Percentiles rank a stretch among this genome's conserved stretches.
phyloP scores from a whole-genome alignment of 2,797 vertebrate species.

The Caiman crocodilus region DNA sequence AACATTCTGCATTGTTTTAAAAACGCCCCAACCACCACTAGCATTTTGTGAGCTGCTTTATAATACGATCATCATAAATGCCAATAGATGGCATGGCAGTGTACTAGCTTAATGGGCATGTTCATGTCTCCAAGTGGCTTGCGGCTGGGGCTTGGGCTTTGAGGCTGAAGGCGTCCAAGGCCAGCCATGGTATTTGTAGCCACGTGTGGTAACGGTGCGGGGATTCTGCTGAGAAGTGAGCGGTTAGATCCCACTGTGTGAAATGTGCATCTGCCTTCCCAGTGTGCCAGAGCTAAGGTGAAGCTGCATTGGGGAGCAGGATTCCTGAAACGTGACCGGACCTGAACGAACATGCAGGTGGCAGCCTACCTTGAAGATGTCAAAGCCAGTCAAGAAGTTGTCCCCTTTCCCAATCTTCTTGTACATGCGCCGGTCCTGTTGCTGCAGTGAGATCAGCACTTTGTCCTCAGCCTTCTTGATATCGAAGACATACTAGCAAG shows the following conservation, averaged over 20 bases:
- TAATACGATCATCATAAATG: neutral
- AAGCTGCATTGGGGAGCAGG: neutral
- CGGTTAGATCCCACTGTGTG: neutral
- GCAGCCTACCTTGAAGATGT: conserved; percentile 88
- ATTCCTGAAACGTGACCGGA: neutral
- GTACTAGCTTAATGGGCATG: neutral
- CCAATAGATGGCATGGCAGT: neutral
- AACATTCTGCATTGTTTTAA: neutral
- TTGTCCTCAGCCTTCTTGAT: conserved; percentile 89
- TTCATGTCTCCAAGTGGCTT: neutral
- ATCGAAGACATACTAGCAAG: conserved; percentile 90
- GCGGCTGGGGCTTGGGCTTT: neutral
- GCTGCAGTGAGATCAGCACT: conserved; percentile 91
- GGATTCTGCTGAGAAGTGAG: neutral
- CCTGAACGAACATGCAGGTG: neutral
- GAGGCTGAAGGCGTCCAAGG: neutral
- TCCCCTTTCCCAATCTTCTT: conserved; percentile 87
- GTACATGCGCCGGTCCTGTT: conserved; percentile 89
- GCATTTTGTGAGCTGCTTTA: neutral
- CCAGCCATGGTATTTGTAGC: neutral
- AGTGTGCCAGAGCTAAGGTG: neutral
- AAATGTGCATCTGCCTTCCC: neutral
- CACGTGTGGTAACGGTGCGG: accelerated
- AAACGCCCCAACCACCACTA: neutral
- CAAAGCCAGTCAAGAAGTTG: conserved; percentile 89